These are phyloP conservation scores for Echeneis naucrates DNA, from an alignment of 2,797 vertebrate genomes.

Conservation along the genomic window DNA sequence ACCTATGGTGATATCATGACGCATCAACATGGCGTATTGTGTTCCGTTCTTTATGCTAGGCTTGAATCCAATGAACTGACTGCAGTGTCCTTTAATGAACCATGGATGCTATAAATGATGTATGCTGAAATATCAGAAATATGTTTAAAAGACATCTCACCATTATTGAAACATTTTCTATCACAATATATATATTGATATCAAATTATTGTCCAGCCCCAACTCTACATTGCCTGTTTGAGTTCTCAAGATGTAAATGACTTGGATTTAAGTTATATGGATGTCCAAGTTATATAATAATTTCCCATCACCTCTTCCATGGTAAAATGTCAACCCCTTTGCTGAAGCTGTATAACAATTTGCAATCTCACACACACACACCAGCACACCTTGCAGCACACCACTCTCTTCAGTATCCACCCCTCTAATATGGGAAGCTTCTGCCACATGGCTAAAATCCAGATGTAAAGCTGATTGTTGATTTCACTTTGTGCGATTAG, in stretches of 20 bases:
- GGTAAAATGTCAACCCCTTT: slow-evolving; percentile 1
- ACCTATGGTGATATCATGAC: too few relatives aligned
- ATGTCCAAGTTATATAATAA: neutral
- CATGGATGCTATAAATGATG: too few relatives aligned
- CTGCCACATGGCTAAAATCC: slow-evolving; percentile 53
- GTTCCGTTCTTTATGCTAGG: too few relatives aligned
- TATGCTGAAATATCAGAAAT: too few relatives aligned
- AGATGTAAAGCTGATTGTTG: slow-evolving; percentile 57
- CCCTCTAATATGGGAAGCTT: slow-evolving; percentile 43
- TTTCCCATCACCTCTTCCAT: neutral
- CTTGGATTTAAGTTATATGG: neutral
- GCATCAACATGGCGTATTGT: too few relatives aligned
- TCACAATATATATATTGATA: too few relatives aligned
- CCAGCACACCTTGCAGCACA: slow-evolving; percentile 13
- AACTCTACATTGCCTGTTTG: slow-evolving; percentile 1
- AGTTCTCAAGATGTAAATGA: slow-evolving; percentile 7
- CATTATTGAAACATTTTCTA: too few relatives aligned
- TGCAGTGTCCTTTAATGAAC: too few relatives aligned
- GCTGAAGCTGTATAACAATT: slow-evolving; percentile 12
- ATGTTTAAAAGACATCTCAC: too few relatives aligned
- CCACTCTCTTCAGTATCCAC: slow-evolving; percentile 13
- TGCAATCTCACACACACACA: neutral
- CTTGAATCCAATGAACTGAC: too few relatives aligned
- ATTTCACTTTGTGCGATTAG: slow-evolving; percentile 81
- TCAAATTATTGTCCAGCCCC: too few relatives aligned